These are phyloP conservation scores for Zonitis immaculata DNA, from an alignment of 2,888 invertebrate genomes.

Conservation along the genomic window DNA sequence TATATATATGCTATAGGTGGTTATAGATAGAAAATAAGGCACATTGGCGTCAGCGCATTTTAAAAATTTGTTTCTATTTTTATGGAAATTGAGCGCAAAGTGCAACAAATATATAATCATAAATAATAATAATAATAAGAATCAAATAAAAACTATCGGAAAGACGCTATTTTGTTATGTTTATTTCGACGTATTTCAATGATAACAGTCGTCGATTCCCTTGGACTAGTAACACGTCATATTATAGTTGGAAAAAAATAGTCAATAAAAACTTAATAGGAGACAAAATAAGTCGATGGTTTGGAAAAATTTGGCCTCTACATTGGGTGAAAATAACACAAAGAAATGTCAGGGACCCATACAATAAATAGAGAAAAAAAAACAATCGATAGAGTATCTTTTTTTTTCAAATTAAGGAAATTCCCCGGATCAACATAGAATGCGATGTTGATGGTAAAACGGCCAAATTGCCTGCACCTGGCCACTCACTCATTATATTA, in stretches of 20 bases:
- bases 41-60: neutral
- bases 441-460: too few species aligned
- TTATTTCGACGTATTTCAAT: neutral
- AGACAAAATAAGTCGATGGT: neutral
- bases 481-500: too few species aligned
- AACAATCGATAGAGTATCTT: too few species aligned
- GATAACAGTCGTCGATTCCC: neutral
- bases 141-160: neutral
- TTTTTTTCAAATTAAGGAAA: too few species aligned
- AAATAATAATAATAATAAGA: too few species aligned
- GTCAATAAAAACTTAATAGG: neutral
- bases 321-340: too few species aligned
- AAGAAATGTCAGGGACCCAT: too few species aligned
- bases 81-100: neutral
- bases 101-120: neutral
- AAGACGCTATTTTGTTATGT: neutral
- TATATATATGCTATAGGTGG: neutral
- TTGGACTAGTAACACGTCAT: neutral
- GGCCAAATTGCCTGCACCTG: too few species aligned
- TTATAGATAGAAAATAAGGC: neutral
- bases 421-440: too few species aligned
- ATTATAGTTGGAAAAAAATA: neutral
- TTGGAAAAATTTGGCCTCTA: neutral
- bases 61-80: neutral
- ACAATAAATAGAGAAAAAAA: too few species aligned